Conservation (phyloP, 2,888 invertebrate species). For the Odontothrips loti region DNA sequence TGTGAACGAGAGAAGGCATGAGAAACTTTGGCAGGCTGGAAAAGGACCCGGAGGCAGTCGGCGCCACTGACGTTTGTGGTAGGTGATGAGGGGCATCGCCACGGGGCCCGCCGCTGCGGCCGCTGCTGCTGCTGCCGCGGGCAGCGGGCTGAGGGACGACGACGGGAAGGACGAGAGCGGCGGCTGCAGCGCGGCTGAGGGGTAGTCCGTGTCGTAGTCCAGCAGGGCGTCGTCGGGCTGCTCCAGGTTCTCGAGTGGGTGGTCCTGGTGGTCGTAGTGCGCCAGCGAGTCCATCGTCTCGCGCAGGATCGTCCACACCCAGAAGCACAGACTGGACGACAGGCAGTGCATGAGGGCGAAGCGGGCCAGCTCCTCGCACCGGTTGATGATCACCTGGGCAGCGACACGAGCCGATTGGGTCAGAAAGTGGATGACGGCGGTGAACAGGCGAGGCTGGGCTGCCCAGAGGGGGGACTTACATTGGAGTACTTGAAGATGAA, state of each 20-base stretch:
- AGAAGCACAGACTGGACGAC: constrained; percentile 72
- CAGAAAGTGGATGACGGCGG: too few species aligned
- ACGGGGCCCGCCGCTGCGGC: constrained; percentile 39
- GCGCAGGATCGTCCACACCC: constrained; percentile 70
- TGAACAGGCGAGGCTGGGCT: too few species aligned
- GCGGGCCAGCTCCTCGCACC: constrained; percentile 56
- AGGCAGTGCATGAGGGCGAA: constrained; percentile 77
- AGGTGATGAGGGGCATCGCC: constrained; percentile 44
- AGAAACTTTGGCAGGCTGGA: neutral
- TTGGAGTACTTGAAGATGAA: constrained; percentile 80
- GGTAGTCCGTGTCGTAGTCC: constrained; percentile 4
- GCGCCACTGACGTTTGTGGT: constrained; percentile 39
- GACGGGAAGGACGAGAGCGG: constrained; percentile 42
- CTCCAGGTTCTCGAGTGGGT: constrained; percentile 38
- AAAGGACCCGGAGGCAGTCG: neutral
- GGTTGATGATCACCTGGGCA: constrained; percentile 57
- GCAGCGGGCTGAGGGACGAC: constrained; percentile 45
- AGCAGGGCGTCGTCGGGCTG: constrained; percentile 26
- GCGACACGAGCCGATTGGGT: neutral
- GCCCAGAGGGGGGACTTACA: constrained; percentile 50
- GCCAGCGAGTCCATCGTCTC: constrained; percentile 66
- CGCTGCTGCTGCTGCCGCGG: constrained; percentile 46
- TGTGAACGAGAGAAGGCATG: neutral
- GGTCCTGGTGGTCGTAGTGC: constrained; percentile 45
- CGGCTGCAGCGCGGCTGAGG: constrained; percentile 36